phyloP scores from a whole-genome alignment of 2,797 vertebrate species.

The Dendrocincla tyrannina region DNA sequence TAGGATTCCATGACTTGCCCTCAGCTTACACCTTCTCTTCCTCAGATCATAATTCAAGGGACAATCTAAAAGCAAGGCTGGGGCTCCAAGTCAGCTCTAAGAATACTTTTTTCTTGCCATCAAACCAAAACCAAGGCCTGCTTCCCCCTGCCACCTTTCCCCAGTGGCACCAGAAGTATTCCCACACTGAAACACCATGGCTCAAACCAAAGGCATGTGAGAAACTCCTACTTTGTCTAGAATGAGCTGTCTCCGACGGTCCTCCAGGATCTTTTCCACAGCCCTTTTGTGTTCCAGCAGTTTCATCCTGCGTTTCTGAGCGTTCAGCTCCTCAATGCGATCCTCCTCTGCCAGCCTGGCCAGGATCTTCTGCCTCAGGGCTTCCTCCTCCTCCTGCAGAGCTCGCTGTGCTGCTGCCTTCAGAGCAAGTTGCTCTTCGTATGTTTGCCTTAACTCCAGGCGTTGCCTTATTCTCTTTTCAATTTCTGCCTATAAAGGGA shows the following conservation, averaged over 20 bases:
- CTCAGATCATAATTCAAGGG: neutral
- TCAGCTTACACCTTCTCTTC: neutral
- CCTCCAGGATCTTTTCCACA: conserved; percentile 86
- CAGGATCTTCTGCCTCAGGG: conserved; percentile 81
- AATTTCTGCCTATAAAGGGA: conserved; percentile 82
- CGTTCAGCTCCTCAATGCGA: conserved; percentile 89
- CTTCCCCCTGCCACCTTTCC: neutral
- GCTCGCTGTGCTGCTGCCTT: conserved; percentile 79
- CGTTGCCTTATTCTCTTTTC: conserved; percentile 85
- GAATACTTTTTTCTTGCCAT: neutral
- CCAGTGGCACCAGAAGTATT: neutral
- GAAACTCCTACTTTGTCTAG: conserved; percentile 81
- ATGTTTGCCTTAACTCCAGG: conserved; percentile 82
- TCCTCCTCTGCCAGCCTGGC: conserved; percentile 91
- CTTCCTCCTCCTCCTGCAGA: conserved; percentile 85
- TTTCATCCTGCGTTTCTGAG: conserved; percentile 88
- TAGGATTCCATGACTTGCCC: neutral
- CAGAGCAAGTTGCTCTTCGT: conserved; percentile 84
- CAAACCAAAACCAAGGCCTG: neutral
- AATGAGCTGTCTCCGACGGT: conserved; percentile 78
- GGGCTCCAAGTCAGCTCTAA: neutral
- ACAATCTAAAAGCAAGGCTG: neutral
- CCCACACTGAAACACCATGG: neutral
- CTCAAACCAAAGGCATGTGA: neutral
- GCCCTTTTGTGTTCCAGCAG: conserved; percentile 87